Base-by-base conservation (phyloP, 2,888 invertebrate genomes). In the Gastrophysa polygoni region DNA sequence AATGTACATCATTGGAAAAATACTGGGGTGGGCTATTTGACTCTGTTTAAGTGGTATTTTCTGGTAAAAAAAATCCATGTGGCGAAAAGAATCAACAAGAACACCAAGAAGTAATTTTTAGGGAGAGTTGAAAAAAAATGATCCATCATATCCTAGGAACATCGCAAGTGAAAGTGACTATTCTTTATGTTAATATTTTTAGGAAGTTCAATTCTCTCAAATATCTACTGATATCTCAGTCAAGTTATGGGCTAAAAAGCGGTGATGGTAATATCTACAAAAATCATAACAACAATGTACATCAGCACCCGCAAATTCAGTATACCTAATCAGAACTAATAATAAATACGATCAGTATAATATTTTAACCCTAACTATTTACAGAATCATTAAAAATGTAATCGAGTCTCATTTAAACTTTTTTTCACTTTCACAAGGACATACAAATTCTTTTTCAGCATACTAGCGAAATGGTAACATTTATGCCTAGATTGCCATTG, bases 401-500 rank as follows among this genome's bases (percentile, higher is more conserved):
- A 21, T 43, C 32, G 24, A 24, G 43, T 54, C 54, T 54, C 54
- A 24, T 54, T 24, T 38, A 24, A 38, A 54, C 43, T 54, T 54
- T 18, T n/a, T 54, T 43, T 34, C 44, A 18, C 38, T 24, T 24
- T 34, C 38, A 20, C 54, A 43, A 21, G 17, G 43, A 54, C 14
- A 54, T 43, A 34, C 38, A 21, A 50, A 38, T 14, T 52, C 38
- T 14, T 8, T 32, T 71, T 75, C 76, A 81, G 75, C 81, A 92
- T 83, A 92, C 92, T 87, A 92, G 91, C 71, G 95, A 95, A 83
- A 99, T 99, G 81, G 99, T 99, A 77, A 99, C 99, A 85, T 99
- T 99, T 77, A 99, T 99, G 75, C 98, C 98, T 72, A 99, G 88
- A 84, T 99, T 99, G 49, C 98, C 98, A 83, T 97, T 98, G 81